Percentiles rank a stretch among this genome's conserved stretches.
Evolutionary conservation across 2,888 invertebrate genomes (phyloP).

Genomic region (Nomada fabriciana): DNA sequence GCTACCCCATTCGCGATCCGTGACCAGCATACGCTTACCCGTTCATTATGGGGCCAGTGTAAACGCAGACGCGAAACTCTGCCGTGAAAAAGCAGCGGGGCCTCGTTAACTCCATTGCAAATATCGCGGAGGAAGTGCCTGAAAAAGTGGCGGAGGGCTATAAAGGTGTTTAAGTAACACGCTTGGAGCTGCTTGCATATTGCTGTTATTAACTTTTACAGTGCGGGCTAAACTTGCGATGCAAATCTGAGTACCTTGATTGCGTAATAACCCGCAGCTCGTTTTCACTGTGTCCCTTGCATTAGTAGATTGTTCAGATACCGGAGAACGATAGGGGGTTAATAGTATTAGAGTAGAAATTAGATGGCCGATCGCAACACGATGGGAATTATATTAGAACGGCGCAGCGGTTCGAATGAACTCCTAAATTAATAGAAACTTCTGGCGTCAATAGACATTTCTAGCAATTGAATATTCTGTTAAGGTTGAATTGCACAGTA

Average conservation of each 20-base stretch:
- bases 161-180: background rate
- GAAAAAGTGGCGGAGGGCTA: background rate
- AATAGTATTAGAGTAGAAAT: too few relatives aligned
- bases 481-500: too few relatives aligned
- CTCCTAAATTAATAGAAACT: too few relatives aligned
- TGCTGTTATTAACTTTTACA: slow-evolving; percentile 14
- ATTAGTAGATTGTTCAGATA: too few relatives aligned
- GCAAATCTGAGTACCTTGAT: background rate
- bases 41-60: slow-evolving; percentile 32
- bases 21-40: slow-evolving; percentile 47
- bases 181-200: background rate
- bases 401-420: too few relatives aligned
- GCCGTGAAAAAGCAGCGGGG: background rate
- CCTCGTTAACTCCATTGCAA: background rate
- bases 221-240: background rate
- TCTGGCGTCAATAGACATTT: too few relatives aligned
- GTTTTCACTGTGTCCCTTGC: too few relatives aligned
- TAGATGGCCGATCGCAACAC: too few relatives aligned
- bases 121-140: background rate
- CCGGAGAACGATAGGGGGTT: too few relatives aligned
- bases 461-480: too few relatives aligned
- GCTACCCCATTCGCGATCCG: slow-evolving; percentile 38
- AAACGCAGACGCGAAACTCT: slow-evolving; percentile 1
- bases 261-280: too few relatives aligned
- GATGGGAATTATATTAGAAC: too few relatives aligned